Evolutionary conservation across 2,797 vertebrate species (phyloP).

Genomic region (Ispidina lecontei): DNA sequence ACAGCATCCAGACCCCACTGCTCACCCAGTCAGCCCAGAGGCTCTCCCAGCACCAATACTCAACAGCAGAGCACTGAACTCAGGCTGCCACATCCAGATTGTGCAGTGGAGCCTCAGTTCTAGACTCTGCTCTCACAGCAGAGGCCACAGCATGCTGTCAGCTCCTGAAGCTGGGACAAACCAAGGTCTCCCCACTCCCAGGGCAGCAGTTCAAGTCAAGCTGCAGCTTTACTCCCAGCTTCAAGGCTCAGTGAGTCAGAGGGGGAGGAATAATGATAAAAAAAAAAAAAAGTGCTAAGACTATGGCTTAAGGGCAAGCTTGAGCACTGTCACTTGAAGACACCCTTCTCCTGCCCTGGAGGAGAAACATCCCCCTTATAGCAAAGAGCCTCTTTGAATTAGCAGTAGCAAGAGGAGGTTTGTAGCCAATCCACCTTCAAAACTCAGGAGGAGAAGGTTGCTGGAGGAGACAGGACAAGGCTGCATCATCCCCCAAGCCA

Average conservation of each 20-base stretch:
- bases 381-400: not conserved
- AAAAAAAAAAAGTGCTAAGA: too few species aligned
- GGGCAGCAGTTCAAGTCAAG: not conserved
- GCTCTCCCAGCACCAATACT: not conserved
- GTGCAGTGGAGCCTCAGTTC: not conserved
- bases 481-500: not conserved
- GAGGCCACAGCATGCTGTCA: not conserved
- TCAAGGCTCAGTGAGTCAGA: not conserved
- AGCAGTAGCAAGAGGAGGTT: not conserved
- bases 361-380: not conserved
- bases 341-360: not conserved
- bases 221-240: not conserved
- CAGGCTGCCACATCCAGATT: rapidly evolving
- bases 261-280: too few species aligned
- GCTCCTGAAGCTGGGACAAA: not conserved
- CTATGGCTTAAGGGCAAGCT: not conserved
- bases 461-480: not conserved
- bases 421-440: not conserved
- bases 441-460: rapidly evolving
- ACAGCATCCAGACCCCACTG: rapidly evolving
- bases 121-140: not conserved
- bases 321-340: not conserved
- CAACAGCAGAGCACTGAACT: too few species aligned
- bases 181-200: not conserved
- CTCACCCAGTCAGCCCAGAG: rapidly evolving